Conservation (phyloP, 2,888 invertebrate genomes). For the Dione juno region DNA sequence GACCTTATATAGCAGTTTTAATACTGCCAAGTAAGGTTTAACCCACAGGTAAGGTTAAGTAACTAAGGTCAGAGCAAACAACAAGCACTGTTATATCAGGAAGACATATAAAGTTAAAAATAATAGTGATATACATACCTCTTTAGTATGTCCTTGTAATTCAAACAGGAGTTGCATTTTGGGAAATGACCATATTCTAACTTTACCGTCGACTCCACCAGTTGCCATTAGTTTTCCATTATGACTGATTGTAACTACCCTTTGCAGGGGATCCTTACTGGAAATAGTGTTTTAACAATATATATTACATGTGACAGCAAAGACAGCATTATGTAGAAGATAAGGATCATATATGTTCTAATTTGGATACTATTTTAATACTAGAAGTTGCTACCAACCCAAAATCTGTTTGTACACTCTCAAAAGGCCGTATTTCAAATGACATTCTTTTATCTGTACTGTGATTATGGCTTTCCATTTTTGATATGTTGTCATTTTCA, state of each 20-base stretch:
- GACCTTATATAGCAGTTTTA: too few species aligned
- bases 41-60: too few species aligned
- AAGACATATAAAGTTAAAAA: neutral
- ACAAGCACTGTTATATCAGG: too few species aligned
- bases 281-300: conserved; percentile 48
- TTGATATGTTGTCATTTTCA: conserved; percentile 80
- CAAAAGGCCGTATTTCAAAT: conserved; percentile 89
- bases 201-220: conserved; percentile 94
- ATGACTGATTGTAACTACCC: conserved; percentile 91
- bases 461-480: conserved; percentile 72
- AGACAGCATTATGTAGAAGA: neutral
- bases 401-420: conserved; percentile 94
- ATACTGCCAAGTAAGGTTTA: too few species aligned
- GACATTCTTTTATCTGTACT: conserved; percentile 85
- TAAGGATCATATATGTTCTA: neutral
- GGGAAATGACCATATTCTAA: conserved; percentile 95
- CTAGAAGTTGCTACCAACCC: conserved; percentile 70
- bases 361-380: neutral
- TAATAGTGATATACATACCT: conserved; percentile 74
- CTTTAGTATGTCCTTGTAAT: conserved; percentile 91
- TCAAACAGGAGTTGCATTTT: conserved; percentile 87
- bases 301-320: too few species aligned
- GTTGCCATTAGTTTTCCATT: conserved; percentile 93
- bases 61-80: too few species aligned
- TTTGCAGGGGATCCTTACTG: conserved; percentile 90